phyloP scores from a whole-genome alignment of 2,113 vertebrate genomes.

The Labeo catla region DNA sequence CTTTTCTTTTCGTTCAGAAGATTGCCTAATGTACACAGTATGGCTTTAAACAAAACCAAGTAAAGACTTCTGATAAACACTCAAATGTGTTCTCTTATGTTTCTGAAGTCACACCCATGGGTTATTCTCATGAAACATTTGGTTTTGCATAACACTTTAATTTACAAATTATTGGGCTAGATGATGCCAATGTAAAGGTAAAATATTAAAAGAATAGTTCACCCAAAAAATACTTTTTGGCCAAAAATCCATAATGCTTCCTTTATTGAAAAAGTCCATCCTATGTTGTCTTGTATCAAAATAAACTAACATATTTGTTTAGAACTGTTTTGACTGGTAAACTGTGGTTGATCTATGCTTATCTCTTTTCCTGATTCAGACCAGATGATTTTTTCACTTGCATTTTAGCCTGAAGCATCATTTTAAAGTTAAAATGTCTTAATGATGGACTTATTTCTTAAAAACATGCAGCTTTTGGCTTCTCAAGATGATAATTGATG shows the following conservation, averaged over 20 bases:
- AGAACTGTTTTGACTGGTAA: background rate
- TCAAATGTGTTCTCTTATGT: background rate
- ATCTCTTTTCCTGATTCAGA: background rate
- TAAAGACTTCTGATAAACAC: slow-evolving; percentile 43
- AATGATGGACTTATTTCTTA: too few relatives aligned
- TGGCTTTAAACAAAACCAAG: slow-evolving; percentile 28
- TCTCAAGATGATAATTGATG: too few relatives aligned
- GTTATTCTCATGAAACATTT: background rate
- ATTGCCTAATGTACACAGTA: slow-evolving; percentile 27
- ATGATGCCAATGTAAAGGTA: background rate
- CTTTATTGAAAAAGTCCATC: too few relatives aligned
- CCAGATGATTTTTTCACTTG: background rate
- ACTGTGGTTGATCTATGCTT: background rate
- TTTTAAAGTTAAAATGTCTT: background rate
- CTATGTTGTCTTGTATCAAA: too few relatives aligned
- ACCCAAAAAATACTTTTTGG: background rate
- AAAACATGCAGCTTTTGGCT: too few relatives aligned
- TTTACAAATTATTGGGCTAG: background rate
- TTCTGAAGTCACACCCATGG: background rate
- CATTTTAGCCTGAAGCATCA: too few relatives aligned
- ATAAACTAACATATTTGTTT: too few relatives aligned
- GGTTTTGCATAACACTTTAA: background rate
- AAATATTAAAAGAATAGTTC: background rate
- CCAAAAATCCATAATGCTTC: too few relatives aligned
- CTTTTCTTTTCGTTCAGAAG: background rate